These are phyloP conservation scores for Ephialtes manifestator DNA, from an alignment of 2,888 invertebrate species.

Conservation along the genomic window DNA sequence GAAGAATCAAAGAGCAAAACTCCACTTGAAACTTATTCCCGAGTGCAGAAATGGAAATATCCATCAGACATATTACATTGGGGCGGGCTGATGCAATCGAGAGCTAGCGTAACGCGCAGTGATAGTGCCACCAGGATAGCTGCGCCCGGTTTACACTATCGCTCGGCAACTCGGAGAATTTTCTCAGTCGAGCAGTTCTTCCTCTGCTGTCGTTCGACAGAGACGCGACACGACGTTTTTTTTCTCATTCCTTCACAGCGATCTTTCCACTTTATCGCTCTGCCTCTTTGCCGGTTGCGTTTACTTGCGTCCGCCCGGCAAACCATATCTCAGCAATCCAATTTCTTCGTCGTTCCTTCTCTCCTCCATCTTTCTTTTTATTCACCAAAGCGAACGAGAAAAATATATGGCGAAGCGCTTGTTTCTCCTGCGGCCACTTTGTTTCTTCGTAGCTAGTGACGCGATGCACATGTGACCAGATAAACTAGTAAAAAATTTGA, in stretches of 20 bases:
- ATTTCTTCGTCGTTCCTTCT: slow-evolving; percentile 61
- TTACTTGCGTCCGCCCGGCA: slow-evolving; percentile 51
- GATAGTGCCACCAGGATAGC: slow-evolving; percentile 47
- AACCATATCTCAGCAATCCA: slow-evolving; percentile 70
- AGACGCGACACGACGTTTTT: slow-evolving; percentile 24
- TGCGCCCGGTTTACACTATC: slow-evolving; percentile 49
- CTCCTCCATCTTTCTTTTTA: slow-evolving; percentile 38
- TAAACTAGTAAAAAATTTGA: neutral
- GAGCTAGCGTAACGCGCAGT: slow-evolving; percentile 38
- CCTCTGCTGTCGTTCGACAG: slow-evolving; percentile 46
- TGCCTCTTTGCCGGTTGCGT: slow-evolving; percentile 58
- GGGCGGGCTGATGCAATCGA: slow-evolving; percentile 42
- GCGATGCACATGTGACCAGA: slow-evolving; percentile 10
- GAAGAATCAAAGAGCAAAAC: slow-evolving; percentile 43
- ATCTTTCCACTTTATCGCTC: slow-evolving; percentile 39
- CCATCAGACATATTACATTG: slow-evolving; percentile 63
- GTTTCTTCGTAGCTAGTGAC: slow-evolving; percentile 5
- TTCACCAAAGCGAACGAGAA: slow-evolving; percentile 30
- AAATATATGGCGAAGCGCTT: slow-evolving; percentile 26
- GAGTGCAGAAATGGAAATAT: slow-evolving; percentile 17
- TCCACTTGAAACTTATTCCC: slow-evolving; percentile 45
- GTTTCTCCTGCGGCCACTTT: slow-evolving; percentile 41
- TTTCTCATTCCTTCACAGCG: slow-evolving; percentile 41
- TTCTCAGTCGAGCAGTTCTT: slow-evolving; percentile 46
- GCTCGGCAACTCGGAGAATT: slow-evolving; percentile 52